Conservation (phyloP, 1,140 invertebrate genomes). For the Drosophila paulistorum region DNA sequence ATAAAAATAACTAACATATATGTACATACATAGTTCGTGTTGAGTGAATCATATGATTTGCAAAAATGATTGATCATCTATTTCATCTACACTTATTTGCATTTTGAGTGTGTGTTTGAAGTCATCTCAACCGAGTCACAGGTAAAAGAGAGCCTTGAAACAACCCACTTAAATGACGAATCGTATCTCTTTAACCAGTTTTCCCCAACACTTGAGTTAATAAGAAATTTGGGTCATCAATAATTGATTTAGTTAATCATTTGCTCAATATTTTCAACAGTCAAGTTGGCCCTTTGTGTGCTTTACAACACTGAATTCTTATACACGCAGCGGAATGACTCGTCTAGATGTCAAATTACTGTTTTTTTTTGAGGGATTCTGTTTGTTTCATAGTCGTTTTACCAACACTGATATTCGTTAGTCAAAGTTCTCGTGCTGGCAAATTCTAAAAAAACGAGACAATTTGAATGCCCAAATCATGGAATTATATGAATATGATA, state of each 20-base stretch:
- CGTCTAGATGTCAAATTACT: no score
- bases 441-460: neutral
- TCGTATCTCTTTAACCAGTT: neutral
- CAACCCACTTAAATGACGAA: constrained; percentile 6
- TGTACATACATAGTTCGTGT: no score
- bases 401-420: neutral
- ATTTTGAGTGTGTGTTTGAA: neutral
- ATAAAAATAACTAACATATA: no score
- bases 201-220: neutral
- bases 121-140: neutral
- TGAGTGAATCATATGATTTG: neutral
- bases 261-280: neutral
- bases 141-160: neutral
- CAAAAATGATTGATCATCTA: neutral
- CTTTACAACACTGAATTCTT: no score
- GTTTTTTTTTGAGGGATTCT: neutral
- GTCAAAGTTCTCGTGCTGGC: neutral
- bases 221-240: constrained; percentile 1
- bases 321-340: no score
- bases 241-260: constrained; percentile 5
- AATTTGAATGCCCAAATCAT: neutral
- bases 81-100: constrained; percentile 1
- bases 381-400: neutral
- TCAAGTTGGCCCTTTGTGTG: no score
- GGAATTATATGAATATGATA: constrained; percentile 4